Base-by-base conservation (phyloP, 2,113 vertebrate genomes). In the Rhea americana region DNA sequence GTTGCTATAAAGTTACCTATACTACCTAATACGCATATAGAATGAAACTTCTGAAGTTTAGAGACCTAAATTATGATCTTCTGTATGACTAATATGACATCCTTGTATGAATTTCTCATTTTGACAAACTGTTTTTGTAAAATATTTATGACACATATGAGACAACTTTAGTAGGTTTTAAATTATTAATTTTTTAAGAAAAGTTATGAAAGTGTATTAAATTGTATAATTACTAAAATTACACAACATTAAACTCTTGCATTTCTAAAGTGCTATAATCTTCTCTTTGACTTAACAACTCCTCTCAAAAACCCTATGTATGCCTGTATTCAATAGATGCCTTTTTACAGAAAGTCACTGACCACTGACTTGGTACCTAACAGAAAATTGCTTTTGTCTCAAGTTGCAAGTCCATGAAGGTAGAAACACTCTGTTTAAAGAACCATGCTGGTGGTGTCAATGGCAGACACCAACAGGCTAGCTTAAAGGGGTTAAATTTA, bases 101-200 rank as follows among this genome's bases (percentile, higher is more conserved):
- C 51, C 61, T 2, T 41, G 59, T 65, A 35, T 1, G 1, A 82
- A 28, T 20, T 58, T 55, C 26, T 89, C 12, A 5, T 61, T 87
- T 85, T 76, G 78, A 87, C 21, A 28, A 45, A 78, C 35, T 87
- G 68, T 73, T 85, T 91, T 53, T 82, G 53, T 32, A 87, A 85
- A 73, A 80, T 58, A 4, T 87, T 86, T 93, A 45, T 67, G 58
- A 81, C 53, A 75, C 3, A 32, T 7, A 50, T 50, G 53, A 43
- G 53, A 43, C 39, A 92, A 85, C 25, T 50, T 25, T 13, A 74
- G 63, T 30, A 68, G 24, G 11, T 24, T 70, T 89, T 67, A 84
- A 75, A 89, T 75, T 61, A 55, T 39, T 87, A 86, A 80, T 90
- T 85, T 85, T 48, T 70, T 90, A 76, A 85, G 53, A 25, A 93